These are phyloP conservation scores for Echinarachnius parma DNA, from an alignment of 53 echinoderm and acorn worm species.

Conservation along the genomic window DNA sequence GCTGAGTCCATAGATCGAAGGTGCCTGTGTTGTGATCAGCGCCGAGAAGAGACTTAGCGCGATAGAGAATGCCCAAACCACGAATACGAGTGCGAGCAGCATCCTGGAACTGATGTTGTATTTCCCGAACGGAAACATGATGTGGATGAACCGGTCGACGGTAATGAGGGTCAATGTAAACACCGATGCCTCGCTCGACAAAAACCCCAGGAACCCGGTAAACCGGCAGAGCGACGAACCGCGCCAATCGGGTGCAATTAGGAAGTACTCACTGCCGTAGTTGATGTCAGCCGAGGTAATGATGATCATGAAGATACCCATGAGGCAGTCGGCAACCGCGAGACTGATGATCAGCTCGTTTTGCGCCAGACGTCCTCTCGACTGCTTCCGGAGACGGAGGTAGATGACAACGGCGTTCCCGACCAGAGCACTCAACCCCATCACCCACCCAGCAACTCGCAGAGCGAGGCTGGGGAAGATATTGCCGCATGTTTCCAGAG, in stretches of 20 bases:
- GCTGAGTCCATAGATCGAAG: slow-evolving; percentile 35
- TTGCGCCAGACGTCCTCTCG: not conserved
- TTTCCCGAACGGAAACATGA: slow-evolving; percentile 22
- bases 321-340: slow-evolving; percentile 6
- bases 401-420: slow-evolving; percentile 6
- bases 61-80: too few species aligned
- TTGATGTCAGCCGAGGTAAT: slow-evolving; percentile 23
- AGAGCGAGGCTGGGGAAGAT: slow-evolving; percentile 8
- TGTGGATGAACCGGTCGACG: slow-evolving; percentile 8
- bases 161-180: slow-evolving; percentile 13
- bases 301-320: slow-evolving; percentile 35
- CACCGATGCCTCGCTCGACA: slow-evolving; percentile 37
- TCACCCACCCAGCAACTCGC: slow-evolving; percentile 3
- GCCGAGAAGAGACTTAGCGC: too few species aligned
- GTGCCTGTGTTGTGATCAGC: not conserved
- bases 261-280: slow-evolving; percentile 22
- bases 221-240: slow-evolving; percentile 6
- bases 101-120: too few species aligned
- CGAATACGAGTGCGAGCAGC: too few species aligned
- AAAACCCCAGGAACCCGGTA: slow-evolving; percentile 5
- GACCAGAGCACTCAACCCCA: slow-evolving; percentile 6
- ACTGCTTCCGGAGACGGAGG: not conserved
- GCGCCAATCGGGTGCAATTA: slow-evolving; percentile 23
- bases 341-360: slow-evolving; percentile 5
- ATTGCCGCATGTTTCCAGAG: slow-evolving; percentile 13